Evolutionary conservation across 92 coral and sea anemone genomes (phyloP), one percentile per base, ranked within the genome.

Genomic region (Pocillopora grandis): DNA sequence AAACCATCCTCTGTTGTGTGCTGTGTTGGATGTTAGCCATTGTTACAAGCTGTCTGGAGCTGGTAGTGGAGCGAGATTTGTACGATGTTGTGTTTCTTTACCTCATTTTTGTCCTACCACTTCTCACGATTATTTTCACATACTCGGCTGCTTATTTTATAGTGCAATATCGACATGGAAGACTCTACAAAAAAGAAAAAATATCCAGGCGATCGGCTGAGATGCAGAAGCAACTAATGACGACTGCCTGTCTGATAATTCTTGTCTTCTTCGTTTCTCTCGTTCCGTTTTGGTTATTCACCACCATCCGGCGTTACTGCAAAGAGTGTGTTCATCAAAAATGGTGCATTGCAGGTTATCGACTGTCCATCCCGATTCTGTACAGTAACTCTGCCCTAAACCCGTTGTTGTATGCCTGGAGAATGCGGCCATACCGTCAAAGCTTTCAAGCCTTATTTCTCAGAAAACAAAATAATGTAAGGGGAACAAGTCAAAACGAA

Each of bases 401-500:
- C 61, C 93, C 93, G 72, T 52, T 90, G 49, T 58, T 90, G 18
- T 90, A 90, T 49, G 90, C 89, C 1, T 90, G 93, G 93, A 76
- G 93, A 49, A 87, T 90, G 67, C 85, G 73, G 4, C 65, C 71
- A 13, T 90, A 82, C 76, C 84, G 93, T 18, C 85, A 78, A 21
- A 84, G 86, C 37, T 68, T 89, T 60, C 64, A 61, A 10, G 79
- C 74, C 18, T 12, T 83, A 35, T 83, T 60, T 27, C 64, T 37
- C 31, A 66, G 56, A 2, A 31, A 42, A 52, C 31, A 16, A 21
- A 49, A 56, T 7, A 11, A 23, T 20, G 55, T 27, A 27, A 27
- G 31, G 31, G 3, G 84, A 33, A 57, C 17, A 57, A 42, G 14
- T 10, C 62, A 21, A 52, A n/a, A 81, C 65, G 7, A 59, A 12